These are phyloP conservation scores for Agrochola circellaris DNA, from an alignment of 2,888 invertebrate species.

Conservation along the genomic window DNA sequence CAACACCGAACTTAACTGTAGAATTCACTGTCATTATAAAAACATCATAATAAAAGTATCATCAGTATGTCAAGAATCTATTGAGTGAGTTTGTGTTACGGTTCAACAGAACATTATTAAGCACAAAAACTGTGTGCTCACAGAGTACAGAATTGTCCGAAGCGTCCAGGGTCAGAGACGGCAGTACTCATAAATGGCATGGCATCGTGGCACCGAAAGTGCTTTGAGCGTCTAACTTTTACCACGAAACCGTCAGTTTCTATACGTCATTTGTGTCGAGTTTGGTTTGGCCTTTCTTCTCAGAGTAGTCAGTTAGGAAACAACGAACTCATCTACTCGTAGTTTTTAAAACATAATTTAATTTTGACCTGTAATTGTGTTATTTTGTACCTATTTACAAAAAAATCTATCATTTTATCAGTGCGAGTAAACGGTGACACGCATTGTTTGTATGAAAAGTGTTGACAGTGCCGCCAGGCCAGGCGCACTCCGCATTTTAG, in stretches of 20 bases:
- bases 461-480: background rate
- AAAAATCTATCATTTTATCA: too few relatives aligned
- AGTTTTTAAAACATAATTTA: too few relatives aligned
- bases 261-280: background rate
- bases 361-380: too few relatives aligned
- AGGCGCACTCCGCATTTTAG: too few relatives aligned
- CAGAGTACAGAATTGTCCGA: background rate
- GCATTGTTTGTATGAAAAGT: background rate
- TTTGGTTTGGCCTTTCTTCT: too few relatives aligned
- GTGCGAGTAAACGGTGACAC: too few relatives aligned
- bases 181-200: background rate
- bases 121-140: constrained; percentile 19
- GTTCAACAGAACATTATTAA: constrained; percentile 21
- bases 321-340: too few relatives aligned
- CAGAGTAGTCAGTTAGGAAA: background rate
- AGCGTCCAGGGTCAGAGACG: too few relatives aligned
- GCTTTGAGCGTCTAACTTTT: background rate
- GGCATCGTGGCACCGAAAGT: too few relatives aligned
- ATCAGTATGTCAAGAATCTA: constrained; percentile 30
- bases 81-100: constrained; percentile 17
- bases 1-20: constrained; percentile 7
- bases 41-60: constrained; percentile 8
- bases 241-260: too few relatives aligned
- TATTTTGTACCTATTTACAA: too few relatives aligned
- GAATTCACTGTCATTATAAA: constrained; percentile 30